Evolutionary conservation across 2,113 vertebrate species (phyloP).

Genomic region (Tauraco erythrolophus): DNA sequence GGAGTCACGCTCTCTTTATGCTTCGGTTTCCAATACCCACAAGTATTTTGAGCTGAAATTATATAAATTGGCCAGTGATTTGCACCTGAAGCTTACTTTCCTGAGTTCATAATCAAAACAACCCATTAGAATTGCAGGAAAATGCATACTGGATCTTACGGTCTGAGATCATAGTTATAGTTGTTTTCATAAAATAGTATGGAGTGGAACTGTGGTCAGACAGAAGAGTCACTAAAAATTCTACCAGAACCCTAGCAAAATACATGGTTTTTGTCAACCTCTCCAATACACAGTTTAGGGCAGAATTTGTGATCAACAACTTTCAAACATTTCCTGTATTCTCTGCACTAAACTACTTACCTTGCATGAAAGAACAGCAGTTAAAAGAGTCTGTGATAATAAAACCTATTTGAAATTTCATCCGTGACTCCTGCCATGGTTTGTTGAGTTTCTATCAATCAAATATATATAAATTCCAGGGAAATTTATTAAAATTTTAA

Average conservation of each 20-base stretch:
- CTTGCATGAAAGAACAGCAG: neutral
- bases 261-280: neutral
- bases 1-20: neutral
- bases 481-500: neutral
- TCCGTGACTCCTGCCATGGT: neutral
- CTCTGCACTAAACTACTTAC: neutral
- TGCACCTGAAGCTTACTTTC: neutral
- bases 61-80: neutral
- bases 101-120: neutral
- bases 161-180: neutral
- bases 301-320: neutral
- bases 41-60: neutral
- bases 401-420: neutral
- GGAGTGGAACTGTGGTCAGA: neutral
- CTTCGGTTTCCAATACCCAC: neutral
- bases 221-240: neutral
- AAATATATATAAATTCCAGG: neutral
- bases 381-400: neutral
- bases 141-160: neutral
- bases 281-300: neutral
- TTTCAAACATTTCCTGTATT: neutral
- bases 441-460: neutral
- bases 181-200: neutral
- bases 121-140: neutral
- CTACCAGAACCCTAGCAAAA: neutral